Base-by-base conservation (phyloP, 2,888 invertebrate species). In the Thelaira solivaga region DNA sequence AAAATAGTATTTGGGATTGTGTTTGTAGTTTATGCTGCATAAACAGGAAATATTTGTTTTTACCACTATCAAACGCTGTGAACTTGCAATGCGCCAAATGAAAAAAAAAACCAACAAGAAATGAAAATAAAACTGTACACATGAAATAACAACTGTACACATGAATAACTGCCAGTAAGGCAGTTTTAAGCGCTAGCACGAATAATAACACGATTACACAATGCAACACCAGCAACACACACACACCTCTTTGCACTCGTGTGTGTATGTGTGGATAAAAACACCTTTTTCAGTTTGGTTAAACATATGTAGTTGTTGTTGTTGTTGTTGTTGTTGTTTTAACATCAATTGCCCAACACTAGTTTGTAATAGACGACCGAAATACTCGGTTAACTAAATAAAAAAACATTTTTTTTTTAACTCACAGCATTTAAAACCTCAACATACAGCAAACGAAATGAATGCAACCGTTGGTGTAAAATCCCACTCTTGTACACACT, bases 21-120 rank as follows among this genome's bases (percentile, higher is more conserved):
- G 39, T 51, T 26, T 67, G 43, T 45, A 67, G 59, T 74, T 69
- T 64, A 65, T 59, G 78, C 74, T 64, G 78, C 74, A 69, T 71
- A 71, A 62, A 53, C 59, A 64, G 59, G 69, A 64, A 69, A 20
- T 53, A 65, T 71, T 71, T 76, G 53, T 57, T 47, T 72, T 67
- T 57, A n/a, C 13, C 57, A 41, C 68, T 34, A 29, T 47, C 18
- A 55, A 61, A 43, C 45, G 22, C 59, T 51, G 18, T 24, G 26
- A 67, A 61, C 53, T 67, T 41, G 41, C 49, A 65, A 73, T 65
- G 65, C 59, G 34, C 41, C 57, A 61, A 59, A n/a, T n/a, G n/a
- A n/a, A n/a, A 67, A 55, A 62, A 10, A 34, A 53, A 55, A 20
- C 41, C 43, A n/a, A 67, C 45, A 62, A 10, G 24, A 53, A 55